phyloP scores from a whole-genome alignment of 2,888 invertebrate species.

The Cryptus armator region DNA sequence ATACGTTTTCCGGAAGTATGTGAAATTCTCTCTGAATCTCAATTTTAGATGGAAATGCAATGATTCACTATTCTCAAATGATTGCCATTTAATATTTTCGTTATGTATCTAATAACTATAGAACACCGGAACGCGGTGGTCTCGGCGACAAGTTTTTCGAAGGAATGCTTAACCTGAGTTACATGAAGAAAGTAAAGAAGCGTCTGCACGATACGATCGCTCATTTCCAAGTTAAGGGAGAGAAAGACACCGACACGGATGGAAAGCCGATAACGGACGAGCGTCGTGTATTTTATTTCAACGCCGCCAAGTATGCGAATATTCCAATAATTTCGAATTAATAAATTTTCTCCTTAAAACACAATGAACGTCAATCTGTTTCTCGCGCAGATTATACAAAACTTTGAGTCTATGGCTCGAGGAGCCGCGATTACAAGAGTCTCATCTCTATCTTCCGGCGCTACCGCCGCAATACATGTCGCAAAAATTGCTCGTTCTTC shows the following conservation, averaged over 20 bases:
- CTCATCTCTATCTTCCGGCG: slow-evolving; percentile 88
- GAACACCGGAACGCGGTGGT: slow-evolving; percentile 87
- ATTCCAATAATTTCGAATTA: not conserved
- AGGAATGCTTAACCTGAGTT: slow-evolving; percentile 88
- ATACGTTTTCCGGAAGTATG: too few species aligned
- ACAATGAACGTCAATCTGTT: not conserved
- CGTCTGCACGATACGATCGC: slow-evolving; percentile 89
- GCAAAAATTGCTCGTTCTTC: slow-evolving; percentile 87
- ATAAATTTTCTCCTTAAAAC: not conserved
- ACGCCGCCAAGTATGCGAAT: slow-evolving; percentile 79
- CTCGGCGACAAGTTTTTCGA: slow-evolving; percentile 92
- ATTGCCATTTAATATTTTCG: not conserved
- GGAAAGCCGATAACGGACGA: slow-evolving; percentile 82
- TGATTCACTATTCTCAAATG: not conserved
- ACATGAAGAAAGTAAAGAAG: slow-evolving; percentile 90
- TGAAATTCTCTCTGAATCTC: too few species aligned
- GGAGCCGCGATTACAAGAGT: slow-evolving; percentile 91
- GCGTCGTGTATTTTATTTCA: slow-evolving; percentile 81
- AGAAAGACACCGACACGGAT: slow-evolving; percentile 82
- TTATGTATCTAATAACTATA: slow-evolving; percentile 76
- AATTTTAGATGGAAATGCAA: not conserved
- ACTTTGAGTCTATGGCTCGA: slow-evolving; percentile 92
- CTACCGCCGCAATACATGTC: slow-evolving; percentile 91
- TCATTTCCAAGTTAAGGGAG: slow-evolving; percentile 86
- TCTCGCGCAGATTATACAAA: slow-evolving; percentile 86